A percentile compares a stretch with the other conserved stretches of the same genome.
Conservation (phyloP, 2,113 vertebrate species). For the Steatornis caripensis region DNA sequence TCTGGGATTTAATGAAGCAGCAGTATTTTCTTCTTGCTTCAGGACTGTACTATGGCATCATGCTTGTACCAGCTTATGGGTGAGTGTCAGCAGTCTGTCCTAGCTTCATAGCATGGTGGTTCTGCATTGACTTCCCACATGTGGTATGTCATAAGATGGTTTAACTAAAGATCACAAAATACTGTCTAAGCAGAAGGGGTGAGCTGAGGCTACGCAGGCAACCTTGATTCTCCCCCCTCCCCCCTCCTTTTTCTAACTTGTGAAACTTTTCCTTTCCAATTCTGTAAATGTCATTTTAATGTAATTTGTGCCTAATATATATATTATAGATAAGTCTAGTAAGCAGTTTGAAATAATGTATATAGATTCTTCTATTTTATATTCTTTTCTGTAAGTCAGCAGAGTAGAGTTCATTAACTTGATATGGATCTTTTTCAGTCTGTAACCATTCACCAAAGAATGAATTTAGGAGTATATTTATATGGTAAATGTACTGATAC, state of each 20-base stretch:
- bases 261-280: not conserved
- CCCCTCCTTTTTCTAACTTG: not conserved
- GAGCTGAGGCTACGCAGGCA: not conserved
- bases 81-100: not conserved
- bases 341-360: constrained; percentile 52
- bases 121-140: not conserved
- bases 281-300: constrained; percentile 24
- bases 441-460: constrained; percentile 52
- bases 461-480: constrained; percentile 55
- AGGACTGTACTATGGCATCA: not conserved
- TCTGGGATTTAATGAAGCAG: not conserved
- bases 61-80: not conserved
- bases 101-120: not conserved
- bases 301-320: constrained; percentile 40
- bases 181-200: not conserved
- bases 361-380: constrained; percentile 56
- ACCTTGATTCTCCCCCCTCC: not conserved
- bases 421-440: constrained; percentile 59
- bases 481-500: constrained; percentile 50
- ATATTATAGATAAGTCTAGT: constrained; percentile 46
- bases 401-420: constrained; percentile 67
- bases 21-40: not conserved
- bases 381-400: constrained; percentile 55
- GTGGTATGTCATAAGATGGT: not conserved
- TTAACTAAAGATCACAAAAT: not conserved